These are phyloP conservation scores for Callocephalon fimbriatum DNA, from an alignment of 2,113 vertebrate species.

Conservation along the genomic window DNA sequence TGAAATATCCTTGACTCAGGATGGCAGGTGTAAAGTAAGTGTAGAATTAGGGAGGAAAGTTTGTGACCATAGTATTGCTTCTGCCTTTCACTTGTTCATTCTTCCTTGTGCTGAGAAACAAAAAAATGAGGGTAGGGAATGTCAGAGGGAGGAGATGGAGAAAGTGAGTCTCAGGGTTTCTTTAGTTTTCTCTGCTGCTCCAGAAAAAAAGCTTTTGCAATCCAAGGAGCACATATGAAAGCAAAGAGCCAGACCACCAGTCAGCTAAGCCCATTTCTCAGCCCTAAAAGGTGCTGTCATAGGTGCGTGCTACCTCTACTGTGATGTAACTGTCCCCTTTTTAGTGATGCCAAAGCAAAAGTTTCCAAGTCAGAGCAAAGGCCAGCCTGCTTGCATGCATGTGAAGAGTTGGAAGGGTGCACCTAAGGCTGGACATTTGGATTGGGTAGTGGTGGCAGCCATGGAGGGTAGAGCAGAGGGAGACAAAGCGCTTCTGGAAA, in stretches of 20 bases:
- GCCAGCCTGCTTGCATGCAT: rapidly evolving
- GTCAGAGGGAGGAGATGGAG: neutral
- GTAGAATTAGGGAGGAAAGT: neutral
- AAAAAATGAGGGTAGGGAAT: neutral
- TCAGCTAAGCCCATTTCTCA: neutral
- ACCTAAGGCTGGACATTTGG: neutral
- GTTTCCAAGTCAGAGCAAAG: neutral
- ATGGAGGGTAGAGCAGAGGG: rapidly evolving
- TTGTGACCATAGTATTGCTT: neutral
- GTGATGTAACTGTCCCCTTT: neutral
- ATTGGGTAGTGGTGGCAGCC: neutral
- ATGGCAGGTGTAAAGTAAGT: neutral
- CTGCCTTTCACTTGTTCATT: neutral
- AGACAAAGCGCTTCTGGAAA: neutral
- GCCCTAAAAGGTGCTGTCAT: neutral
- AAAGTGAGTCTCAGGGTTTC: neutral
- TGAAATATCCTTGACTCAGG: neutral
- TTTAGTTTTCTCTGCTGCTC: neutral
- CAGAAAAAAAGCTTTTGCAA: neutral
- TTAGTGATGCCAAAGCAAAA: neutral
- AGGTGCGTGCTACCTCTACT: rapidly evolving
- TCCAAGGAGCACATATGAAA: neutral
- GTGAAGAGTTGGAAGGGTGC: neutral
- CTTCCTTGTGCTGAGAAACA: neutral
- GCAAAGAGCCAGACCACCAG: neutral